A percentile compares a stretch with the other conserved stretches of the same genome.
These are phyloP conservation scores for Anabas testudineus DNA, from an alignment of 2,797 vertebrate species.

Conservation along the genomic window DNA sequence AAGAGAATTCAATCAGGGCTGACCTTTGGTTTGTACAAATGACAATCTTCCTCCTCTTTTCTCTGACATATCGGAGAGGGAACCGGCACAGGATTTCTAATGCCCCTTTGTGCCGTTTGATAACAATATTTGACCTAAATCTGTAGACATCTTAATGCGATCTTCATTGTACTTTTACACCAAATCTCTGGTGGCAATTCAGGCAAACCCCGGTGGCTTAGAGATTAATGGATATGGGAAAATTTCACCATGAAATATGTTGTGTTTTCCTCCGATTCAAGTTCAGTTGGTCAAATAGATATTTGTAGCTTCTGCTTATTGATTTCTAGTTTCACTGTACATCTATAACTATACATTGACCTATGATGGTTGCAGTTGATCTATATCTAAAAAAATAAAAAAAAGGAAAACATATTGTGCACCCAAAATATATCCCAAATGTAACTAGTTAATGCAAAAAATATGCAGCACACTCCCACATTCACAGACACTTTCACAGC, in stretches of 20 bases:
- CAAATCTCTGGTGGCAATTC: slow-evolving; percentile 19
- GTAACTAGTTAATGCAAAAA: slow-evolving; percentile 41
- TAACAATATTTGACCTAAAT: slow-evolving; percentile 53
- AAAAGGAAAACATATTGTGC: slow-evolving; percentile 53
- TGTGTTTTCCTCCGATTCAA: background rate
- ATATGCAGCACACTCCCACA: slow-evolving; percentile 58
- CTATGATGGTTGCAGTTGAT: background rate
- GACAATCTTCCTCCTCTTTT: slow-evolving; percentile 52
- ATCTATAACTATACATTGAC: background rate
- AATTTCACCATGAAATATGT: background rate
- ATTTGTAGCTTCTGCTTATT: background rate
- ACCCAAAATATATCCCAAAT: slow-evolving; percentile 23
- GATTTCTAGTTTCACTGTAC: background rate
- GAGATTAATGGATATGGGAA: slow-evolving; percentile 6
- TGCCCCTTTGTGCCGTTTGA: slow-evolving; percentile 27
- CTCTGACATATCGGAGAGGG: slow-evolving; percentile 54
- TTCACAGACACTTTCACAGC: slow-evolving; percentile 41
- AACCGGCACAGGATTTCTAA: slow-evolving; percentile 29
- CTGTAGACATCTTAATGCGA: slow-evolving; percentile 28
- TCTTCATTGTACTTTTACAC: slow-evolving; percentile 21
- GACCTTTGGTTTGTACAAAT: slow-evolving; percentile 76
- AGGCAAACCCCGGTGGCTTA: slow-evolving; percentile 5
- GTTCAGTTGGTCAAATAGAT: background rate
- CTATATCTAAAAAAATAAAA: background rate
- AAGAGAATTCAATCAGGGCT: slow-evolving; percentile 70